phyloP scores from a whole-genome alignment of 2,888 invertebrate species.

The Nemurella pictetii region DNA sequence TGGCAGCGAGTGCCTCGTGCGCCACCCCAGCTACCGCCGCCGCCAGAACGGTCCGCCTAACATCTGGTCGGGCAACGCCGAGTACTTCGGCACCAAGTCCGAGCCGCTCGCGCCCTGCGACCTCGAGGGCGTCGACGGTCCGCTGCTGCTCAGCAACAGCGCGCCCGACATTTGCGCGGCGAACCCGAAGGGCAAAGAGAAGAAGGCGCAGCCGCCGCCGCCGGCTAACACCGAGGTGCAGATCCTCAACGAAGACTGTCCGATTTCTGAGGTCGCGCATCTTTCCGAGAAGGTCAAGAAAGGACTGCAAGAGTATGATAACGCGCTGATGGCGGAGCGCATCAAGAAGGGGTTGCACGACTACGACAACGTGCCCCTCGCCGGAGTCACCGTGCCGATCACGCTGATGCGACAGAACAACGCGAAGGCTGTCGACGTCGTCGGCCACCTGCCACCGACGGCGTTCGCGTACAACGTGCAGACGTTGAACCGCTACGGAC shows the following conservation, averaged over 20 bases:
- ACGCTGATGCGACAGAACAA: conserved; percentile 37
- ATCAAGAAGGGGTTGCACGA: conserved; percentile 21
- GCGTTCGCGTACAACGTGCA: conserved; percentile 38
- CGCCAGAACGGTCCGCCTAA: conserved; percentile 37
- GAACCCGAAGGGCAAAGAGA: conserved; percentile 45
- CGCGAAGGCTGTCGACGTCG: neutral
- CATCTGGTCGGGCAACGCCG: conserved; percentile 53
- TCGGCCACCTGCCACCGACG: conserved; percentile 37
- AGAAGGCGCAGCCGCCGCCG: neutral
- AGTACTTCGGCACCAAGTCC: conserved; percentile 50
- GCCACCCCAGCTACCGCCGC: conserved; percentile 41
- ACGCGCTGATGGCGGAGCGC: neutral
- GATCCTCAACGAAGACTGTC: conserved; percentile 21
- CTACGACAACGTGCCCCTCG: conserved; percentile 32
- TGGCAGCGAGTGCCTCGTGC: conserved; percentile 58
- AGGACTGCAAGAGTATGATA: conserved; percentile 1
- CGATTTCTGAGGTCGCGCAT: conserved; percentile 16
- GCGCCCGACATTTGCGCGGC: conserved; percentile 56
- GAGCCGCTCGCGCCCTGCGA: conserved; percentile 55
- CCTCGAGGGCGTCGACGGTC: conserved; percentile 50
- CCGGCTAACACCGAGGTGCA: neutral
- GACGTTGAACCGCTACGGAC: conserved; percentile 48
- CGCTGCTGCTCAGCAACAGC: conserved; percentile 53
- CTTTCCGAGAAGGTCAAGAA: conserved; percentile 18
- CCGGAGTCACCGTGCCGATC: conserved; percentile 41